phyloP scores from a whole-genome alignment of 2,113 vertebrate genomes.

The Microcebus lehilahytsara region DNA sequence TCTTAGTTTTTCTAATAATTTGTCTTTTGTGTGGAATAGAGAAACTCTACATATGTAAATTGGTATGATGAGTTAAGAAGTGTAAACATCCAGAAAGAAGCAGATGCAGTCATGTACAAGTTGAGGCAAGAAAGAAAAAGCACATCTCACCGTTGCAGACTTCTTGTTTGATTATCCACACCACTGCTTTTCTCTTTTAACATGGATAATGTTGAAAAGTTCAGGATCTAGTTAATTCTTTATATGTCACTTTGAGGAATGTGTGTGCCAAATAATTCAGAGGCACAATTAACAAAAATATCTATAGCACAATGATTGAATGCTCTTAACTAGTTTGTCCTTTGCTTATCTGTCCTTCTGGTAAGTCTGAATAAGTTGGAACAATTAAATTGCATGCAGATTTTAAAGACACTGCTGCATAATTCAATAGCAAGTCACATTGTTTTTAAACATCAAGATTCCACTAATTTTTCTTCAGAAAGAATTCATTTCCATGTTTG shows the following conservation, averaged over 20 bases:
- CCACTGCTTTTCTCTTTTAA: background rate
- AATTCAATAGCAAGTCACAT: conserved; percentile 2
- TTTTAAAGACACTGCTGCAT: background rate
- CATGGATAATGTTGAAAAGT: background rate
- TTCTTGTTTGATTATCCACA: background rate
- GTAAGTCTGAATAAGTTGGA: background rate
- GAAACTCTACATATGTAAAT: background rate
- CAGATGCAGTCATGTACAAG: background rate
- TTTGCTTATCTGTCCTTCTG: background rate
- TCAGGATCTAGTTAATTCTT: background rate
- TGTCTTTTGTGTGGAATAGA: background rate
- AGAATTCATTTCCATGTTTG: background rate
- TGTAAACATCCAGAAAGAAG: background rate
- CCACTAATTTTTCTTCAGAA: background rate
- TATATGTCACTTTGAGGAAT: background rate
- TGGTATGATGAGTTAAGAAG: background rate
- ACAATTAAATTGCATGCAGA: background rate
- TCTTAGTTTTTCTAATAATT: background rate
- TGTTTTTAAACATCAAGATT: background rate
- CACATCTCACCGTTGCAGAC: background rate
- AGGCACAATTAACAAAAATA: conserved; percentile 1
- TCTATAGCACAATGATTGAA: background rate
- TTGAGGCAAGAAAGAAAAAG: background rate
- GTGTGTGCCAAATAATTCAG: background rate
- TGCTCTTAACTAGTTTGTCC: background rate